Evolutionary conservation across 2,888 invertebrate genomes (phyloP), one percentile per base, ranked within the genome.

Genomic region (Eupithecia subumbrata): DNA sequence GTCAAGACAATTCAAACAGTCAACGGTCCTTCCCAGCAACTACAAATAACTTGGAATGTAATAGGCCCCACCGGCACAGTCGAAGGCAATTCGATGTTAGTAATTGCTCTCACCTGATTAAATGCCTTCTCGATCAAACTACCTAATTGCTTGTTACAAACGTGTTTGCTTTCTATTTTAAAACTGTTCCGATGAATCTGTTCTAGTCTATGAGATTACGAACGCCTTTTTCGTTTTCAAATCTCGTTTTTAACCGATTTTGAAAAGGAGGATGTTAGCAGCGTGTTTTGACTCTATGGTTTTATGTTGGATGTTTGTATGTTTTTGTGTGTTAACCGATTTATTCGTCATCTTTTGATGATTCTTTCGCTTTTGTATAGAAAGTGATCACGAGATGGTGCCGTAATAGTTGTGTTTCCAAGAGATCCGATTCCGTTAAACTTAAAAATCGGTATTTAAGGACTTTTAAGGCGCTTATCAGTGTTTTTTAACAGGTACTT

Each of bases 61-160:
- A 43, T 43, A 14, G 43, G 43, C 25, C 43, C 22, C 43, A 37
- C 69, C 45, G 77, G 48, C 60, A 70, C 71, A 69, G 72, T 73
- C 73, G 75, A 77, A 75, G 52, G 74, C 77, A 34, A 71, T 73
- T 69, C 69, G 45, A 69, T 45, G 75, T 75, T 72, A 74, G 71
- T 73, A 78, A 78, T 80, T 76, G 75, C 75, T 70, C 73, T 60
- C 56, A 56, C 76, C 73, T 76, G 74, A 71, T 76, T 78, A 78
- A n/a, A 78, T 69, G 71, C 75, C 69, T 16, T 72, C 37, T 40
- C 22, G 48, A 69, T 76, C 60, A 16, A 63, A 71, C 68, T 73
- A 48, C 8, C 52, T 73, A 74, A 77, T 76, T 74, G 77, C 69
- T 74, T 76, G 76, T 69, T 73, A 68, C 72, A 40, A 69, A 7